These are phyloP conservation scores for Rhinoraja longicauda DNA, from an alignment of 2,797 vertebrate species.

Conservation along the genomic window DNA sequence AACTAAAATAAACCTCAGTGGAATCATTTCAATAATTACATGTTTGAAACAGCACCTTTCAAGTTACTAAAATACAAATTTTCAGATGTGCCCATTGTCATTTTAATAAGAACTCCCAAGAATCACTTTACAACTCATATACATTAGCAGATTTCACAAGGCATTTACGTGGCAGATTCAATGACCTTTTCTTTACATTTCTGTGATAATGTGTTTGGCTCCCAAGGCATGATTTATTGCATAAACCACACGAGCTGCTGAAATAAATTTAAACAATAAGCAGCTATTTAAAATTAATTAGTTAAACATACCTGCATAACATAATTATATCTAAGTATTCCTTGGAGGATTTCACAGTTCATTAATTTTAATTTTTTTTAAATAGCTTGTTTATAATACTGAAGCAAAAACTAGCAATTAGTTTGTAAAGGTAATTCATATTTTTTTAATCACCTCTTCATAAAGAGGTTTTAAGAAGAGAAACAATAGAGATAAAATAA, in stretches of 20 bases:
- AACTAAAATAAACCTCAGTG: neutral
- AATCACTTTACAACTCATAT: neutral
- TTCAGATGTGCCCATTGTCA: neutral
- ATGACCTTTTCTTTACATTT: neutral
- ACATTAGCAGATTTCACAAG: neutral
- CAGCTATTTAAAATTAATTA: neutral
- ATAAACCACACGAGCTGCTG: no score
- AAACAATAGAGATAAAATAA: no score
- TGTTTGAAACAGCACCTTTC: neutral
- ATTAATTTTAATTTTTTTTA: neutral
- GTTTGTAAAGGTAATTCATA: neutral
- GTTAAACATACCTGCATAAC: constrained; percentile 17
- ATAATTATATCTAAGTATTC: neutral
- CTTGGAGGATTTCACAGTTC: neutral
- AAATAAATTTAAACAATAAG: neutral
- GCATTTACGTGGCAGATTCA: neutral
- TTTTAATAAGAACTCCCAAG: no score
- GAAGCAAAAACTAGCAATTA: neutral
- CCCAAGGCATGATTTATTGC: neutral
- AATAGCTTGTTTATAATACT: neutral
- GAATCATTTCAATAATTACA: neutral
- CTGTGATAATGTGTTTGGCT: neutral
- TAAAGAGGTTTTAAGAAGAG: neutral
- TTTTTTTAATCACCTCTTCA: neutral
- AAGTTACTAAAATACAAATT: neutral